These are phyloP conservation scores for Hermaeophaga mercurialis DNA, from an alignment of 2,888 invertebrate genomes.

Conservation along the genomic window DNA sequence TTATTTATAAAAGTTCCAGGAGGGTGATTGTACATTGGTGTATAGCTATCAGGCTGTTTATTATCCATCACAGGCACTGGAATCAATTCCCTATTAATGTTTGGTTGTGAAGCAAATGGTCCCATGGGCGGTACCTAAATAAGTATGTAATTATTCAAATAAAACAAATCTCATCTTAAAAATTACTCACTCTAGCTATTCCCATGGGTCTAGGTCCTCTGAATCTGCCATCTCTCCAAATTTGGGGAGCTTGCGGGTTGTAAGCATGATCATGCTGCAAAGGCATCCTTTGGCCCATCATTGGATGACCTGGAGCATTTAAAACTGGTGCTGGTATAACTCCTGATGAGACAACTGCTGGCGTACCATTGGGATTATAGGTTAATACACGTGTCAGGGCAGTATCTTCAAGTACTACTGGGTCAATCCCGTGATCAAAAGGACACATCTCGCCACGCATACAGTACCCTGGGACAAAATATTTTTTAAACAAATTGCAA, in stretches of 20 bases:
- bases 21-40: constrained; percentile 35
- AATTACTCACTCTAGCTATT: constrained; percentile 44
- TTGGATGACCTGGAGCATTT: constrained; percentile 53
- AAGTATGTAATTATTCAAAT: neutral
- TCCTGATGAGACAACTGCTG: constrained; percentile 39
- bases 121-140: constrained; percentile 39
- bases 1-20: constrained; percentile 43
- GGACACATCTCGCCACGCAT: constrained; percentile 96
- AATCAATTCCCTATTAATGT: constrained; percentile 69
- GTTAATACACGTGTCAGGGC: constrained; percentile 63
- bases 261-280: constrained; percentile 45
- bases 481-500: no score
- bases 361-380: constrained; percentile 59
- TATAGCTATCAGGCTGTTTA: constrained; percentile 45
- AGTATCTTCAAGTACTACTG: constrained; percentile 91
- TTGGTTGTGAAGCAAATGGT: constrained; percentile 39
- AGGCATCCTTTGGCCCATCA: constrained; percentile 48
- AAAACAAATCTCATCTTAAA: neutral
- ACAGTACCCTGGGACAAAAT: constrained; percentile 61
- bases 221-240: constrained; percentile 52
- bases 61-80: constrained; percentile 70
- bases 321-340: constrained; percentile 40
- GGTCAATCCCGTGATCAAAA: constrained; percentile 96
- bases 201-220: constrained; percentile 52
- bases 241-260: constrained; percentile 56